A percentile compares a stretch with the other conserved stretches of the same genome.
phyloP scores from a whole-genome alignment of 2,888 invertebrate species.

The Nemurella pictetii region DNA sequence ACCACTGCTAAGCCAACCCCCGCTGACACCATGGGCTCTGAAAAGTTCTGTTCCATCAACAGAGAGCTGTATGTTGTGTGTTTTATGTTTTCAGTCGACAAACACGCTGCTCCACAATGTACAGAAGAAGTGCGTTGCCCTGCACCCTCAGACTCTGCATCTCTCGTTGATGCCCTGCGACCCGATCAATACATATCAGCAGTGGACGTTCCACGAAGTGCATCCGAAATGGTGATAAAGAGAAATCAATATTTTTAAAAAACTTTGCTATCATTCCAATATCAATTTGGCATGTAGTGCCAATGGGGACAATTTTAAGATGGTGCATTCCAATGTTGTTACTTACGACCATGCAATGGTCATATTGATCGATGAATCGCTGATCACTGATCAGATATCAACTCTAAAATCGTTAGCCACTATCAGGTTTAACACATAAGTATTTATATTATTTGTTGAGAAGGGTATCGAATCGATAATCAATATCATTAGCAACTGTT shows the following conservation, averaged over 20 bases:
- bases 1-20: too few relatives aligned
- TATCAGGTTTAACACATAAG: too few relatives aligned
- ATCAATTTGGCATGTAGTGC: too few relatives aligned
- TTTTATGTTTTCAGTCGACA: constrained; percentile 56
- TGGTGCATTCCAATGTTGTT: too few relatives aligned
- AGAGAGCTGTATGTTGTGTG: too few relatives aligned
- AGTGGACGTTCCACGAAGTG: constrained; percentile 82
- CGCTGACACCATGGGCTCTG: too few relatives aligned
- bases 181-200: constrained; percentile 81
- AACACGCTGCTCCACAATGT: constrained; percentile 75
- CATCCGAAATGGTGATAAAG: constrained; percentile 54
- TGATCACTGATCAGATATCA: neutral
- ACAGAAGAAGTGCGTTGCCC: constrained; percentile 78
- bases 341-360: too few relatives aligned
- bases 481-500: neutral
- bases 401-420: neutral
- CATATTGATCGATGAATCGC: too few relatives aligned
- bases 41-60: too few relatives aligned
- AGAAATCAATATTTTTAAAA: neutral
- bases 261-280: neutral
- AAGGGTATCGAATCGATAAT: neutral
- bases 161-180: constrained; percentile 83
- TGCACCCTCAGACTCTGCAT: constrained; percentile 79
- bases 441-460: too few relatives aligned
- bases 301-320: too few relatives aligned